These are phyloP conservation scores for Lagocephalus sceleratus DNA, from an alignment of 2,797 vertebrate species.

Conservation along the genomic window DNA sequence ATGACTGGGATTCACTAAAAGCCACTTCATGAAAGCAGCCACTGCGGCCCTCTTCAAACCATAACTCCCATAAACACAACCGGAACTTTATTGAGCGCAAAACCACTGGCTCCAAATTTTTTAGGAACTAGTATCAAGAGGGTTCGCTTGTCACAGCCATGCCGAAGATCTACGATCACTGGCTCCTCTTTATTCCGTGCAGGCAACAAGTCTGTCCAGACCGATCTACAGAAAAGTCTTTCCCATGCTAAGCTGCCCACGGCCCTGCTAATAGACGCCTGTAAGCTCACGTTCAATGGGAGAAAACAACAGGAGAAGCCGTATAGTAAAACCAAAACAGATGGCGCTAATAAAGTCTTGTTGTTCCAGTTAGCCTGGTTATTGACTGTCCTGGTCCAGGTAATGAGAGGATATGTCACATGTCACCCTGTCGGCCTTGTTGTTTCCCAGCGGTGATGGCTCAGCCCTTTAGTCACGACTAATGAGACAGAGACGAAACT, in stretches of 20 bases:
- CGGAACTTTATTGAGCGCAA: slow-evolving; percentile 71
- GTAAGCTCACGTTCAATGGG: slow-evolving; percentile 61
- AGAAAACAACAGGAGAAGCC: slow-evolving; percentile 64
- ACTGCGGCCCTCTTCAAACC: slow-evolving; percentile 51
- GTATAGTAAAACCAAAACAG: slow-evolving; percentile 72
- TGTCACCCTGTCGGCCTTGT: slow-evolving; percentile 49
- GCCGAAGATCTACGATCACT: slow-evolving; percentile 41
- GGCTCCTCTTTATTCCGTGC: slow-evolving; percentile 30
- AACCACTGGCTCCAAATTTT: slow-evolving; percentile 66
- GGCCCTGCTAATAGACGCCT: slow-evolving; percentile 58
- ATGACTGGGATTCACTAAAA: slow-evolving; percentile 44
- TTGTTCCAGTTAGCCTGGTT: slow-evolving; percentile 50
- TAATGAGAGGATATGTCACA: slow-evolving; percentile 65
- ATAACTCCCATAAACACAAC: slow-evolving; percentile 64
- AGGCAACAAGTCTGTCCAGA: slow-evolving; percentile 32
- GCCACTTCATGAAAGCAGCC: slow-evolving; percentile 49
- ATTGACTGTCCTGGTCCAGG: slow-evolving; percentile 52
- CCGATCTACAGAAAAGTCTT: slow-evolving; percentile 13
- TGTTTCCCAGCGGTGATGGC: slow-evolving; percentile 26
- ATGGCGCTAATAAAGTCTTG: slow-evolving; percentile 72
- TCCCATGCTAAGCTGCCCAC: slow-evolving; percentile 58
- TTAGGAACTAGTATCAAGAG: slow-evolving; percentile 52
- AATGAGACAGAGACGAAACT: slow-evolving; percentile 65
- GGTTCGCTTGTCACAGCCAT: slow-evolving; percentile 55
- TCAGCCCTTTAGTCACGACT: slow-evolving; percentile 42